Conservation (phyloP, 2,888 invertebrate species). For the Argyra leucocephala region DNA sequence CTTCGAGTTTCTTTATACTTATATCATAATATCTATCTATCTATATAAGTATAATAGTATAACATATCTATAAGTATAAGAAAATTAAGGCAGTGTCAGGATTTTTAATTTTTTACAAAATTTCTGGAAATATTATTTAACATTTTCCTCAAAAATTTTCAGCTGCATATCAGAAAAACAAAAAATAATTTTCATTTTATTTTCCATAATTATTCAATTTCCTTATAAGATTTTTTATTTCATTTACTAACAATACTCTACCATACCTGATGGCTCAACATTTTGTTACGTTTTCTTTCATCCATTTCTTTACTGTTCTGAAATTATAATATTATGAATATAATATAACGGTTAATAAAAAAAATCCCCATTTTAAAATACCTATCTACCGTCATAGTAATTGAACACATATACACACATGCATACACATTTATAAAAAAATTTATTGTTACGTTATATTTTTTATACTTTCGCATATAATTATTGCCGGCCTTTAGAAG, state of each 20-base stretch:
- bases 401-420: neutral
- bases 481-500: neutral
- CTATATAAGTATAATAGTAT: neutral
- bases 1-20: neutral
- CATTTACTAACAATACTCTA: neutral
- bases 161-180: neutral
- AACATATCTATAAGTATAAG: too few relatives aligned
- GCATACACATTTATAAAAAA: neutral
- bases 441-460: neutral
- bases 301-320: too few relatives aligned
- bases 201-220: slow-evolving; percentile 4
- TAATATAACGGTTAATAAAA: neutral
- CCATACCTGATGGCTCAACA: too few relatives aligned
- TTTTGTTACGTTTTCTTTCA: too few relatives aligned
- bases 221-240: neutral
- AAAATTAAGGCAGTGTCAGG: too few relatives aligned
- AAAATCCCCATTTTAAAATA: neutral
- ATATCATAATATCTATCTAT: too few relatives aligned
- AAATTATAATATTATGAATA: too few relatives aligned
- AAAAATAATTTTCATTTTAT: neutral
- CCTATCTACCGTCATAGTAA: too few relatives aligned
- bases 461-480: neutral
- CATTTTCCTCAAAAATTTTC: too few relatives aligned
- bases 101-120: too few relatives aligned
- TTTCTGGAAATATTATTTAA: too few relatives aligned